These are phyloP conservation scores for Macrochelys suwanniensis DNA, from an alignment of 2,797 vertebrate genomes.

Conservation along the genomic window DNA sequence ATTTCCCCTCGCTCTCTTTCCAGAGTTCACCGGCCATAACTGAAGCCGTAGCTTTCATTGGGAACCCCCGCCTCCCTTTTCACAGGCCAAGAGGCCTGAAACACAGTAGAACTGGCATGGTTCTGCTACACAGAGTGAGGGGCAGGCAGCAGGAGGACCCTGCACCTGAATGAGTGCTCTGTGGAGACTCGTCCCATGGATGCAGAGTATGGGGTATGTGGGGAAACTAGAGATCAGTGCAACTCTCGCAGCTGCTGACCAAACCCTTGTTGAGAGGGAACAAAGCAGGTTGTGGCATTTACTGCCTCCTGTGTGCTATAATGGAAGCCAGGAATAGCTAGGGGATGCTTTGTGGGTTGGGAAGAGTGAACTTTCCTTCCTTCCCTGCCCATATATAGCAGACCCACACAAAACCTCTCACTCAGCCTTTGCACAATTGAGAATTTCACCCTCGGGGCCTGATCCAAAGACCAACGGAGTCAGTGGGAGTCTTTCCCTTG, in stretches of 20 bases:
- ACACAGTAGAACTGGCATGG: not conserved
- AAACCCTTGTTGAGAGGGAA: accelerated
- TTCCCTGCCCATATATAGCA: not conserved
- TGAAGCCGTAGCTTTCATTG: not conserved
- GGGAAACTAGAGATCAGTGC: not conserved
- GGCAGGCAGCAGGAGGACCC: accelerated
- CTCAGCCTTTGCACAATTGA: not conserved
- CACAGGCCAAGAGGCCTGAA: not conserved
- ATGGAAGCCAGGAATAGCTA: not conserved
- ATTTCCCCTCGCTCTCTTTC: not conserved
- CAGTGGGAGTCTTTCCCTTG: not conserved
- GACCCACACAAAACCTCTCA: not conserved
- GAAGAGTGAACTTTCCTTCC: not conserved
- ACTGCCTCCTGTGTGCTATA: not conserved
- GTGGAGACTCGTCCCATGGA: not conserved
- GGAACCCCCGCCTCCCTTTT: not conserved
- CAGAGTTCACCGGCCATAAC: accelerated
- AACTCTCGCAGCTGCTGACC: not conserved
- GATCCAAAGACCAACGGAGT: not conserved
- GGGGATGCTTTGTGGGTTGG: not conserved
- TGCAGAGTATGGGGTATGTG: not conserved
- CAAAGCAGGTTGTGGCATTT: not conserved
- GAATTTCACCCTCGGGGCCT: not conserved
- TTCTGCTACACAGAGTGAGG: not conserved
- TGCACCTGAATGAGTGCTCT: not conserved